Conservation (phyloP, 2,797 vertebrate genomes). For the Silurus lanzhouensis region DNA sequence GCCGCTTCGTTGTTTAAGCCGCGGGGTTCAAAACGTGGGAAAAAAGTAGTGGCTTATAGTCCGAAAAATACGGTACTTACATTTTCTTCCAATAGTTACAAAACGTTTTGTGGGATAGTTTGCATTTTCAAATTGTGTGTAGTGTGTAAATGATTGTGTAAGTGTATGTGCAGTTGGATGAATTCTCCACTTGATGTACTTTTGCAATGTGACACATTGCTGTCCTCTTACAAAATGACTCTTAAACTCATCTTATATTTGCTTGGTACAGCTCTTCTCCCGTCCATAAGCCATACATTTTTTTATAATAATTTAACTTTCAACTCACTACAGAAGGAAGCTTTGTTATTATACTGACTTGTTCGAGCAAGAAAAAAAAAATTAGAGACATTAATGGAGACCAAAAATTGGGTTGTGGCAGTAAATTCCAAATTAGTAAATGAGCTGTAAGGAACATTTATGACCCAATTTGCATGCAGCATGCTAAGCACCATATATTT, state of each 20-base stretch:
- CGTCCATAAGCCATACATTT: background rate
- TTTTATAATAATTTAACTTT: background rate
- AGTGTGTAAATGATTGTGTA: too few species aligned
- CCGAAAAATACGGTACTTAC: too few species aligned
- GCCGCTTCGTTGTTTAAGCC: too few species aligned
- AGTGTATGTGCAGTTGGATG: too few species aligned
- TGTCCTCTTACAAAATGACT: background rate
- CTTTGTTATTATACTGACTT: background rate
- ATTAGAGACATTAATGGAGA: background rate
- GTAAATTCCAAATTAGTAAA: background rate
- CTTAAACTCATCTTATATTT: background rate
- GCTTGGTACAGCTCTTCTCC: background rate
- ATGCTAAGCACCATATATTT: background rate
- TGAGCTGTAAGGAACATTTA: background rate
- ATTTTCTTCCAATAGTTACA: too few species aligned
- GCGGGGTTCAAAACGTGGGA: too few species aligned
- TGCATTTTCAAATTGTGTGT: too few species aligned
- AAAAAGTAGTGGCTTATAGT: too few species aligned
- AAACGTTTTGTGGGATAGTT: too few species aligned
- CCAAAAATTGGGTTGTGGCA: background rate
- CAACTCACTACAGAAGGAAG: background rate
- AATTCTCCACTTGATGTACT: background rate
- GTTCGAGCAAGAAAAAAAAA: background rate
- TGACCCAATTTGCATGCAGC: background rate
- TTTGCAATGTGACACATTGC: background rate